Conservation (phyloP, 2,888 invertebrate species). For the Melitaea athalia region DNA sequence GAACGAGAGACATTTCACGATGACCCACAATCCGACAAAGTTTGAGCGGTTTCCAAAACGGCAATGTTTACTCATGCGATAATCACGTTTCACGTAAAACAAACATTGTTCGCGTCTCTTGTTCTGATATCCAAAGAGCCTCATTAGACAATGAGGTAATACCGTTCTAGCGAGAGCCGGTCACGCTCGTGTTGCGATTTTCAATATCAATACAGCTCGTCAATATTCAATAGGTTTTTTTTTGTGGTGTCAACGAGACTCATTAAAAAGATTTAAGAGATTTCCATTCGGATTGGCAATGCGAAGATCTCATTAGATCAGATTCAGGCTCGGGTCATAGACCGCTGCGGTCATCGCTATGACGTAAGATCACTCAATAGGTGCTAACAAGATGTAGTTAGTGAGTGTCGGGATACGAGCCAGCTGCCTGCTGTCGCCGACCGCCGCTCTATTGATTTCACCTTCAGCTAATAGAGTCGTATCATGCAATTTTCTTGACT, state of each 20-base stretch:
- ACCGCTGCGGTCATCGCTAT: slow-evolving; percentile 55
- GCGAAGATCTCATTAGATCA: slow-evolving; percentile 65
- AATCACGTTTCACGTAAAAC: slow-evolving; percentile 29
- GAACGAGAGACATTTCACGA: not conserved
- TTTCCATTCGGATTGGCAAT: slow-evolving; percentile 59
- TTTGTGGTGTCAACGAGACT: slow-evolving; percentile 55
- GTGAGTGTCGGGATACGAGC: slow-evolving; percentile 39
- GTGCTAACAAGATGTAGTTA: slow-evolving; percentile 70
- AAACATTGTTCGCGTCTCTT: slow-evolving; percentile 27
- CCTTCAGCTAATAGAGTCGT: slow-evolving; percentile 59
- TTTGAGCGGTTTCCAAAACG: slow-evolving; percentile 7
- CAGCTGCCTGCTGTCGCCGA: slow-evolving; percentile 46
- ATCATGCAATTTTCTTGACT: slow-evolving; percentile 54
- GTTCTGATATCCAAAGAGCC: slow-evolving; percentile 27
- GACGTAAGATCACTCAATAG: slow-evolving; percentile 62
- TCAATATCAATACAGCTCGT: slow-evolving; percentile 60
- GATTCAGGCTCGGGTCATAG: slow-evolving; percentile 49
- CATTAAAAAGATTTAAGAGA: slow-evolving; percentile 62
- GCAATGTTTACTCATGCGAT: slow-evolving; percentile 23
- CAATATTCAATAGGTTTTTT: slow-evolving; percentile 52
- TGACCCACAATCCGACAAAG: slow-evolving; percentile 10
- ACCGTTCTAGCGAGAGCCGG: slow-evolving; percentile 48
- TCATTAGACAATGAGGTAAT: slow-evolving; percentile 43
- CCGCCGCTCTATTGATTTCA: slow-evolving; percentile 60
- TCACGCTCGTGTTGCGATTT: slow-evolving; percentile 61